Conservation (phyloP, 2,113 vertebrate species). For the Chitala chitala region DNA sequence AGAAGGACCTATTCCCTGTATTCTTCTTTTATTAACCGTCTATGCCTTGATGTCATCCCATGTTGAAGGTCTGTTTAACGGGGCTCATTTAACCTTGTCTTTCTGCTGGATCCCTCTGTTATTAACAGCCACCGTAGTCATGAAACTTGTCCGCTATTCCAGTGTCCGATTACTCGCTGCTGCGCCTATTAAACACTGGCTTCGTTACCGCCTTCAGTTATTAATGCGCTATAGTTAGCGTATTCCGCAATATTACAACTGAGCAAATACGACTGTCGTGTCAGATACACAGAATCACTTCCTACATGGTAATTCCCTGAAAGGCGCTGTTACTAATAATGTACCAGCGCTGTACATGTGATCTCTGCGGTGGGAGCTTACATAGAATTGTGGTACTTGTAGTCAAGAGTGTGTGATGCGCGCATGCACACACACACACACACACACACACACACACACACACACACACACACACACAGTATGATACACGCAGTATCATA, state of each 20-base stretch:
- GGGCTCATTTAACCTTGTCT: conserved; percentile 26
- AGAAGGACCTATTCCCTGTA: conserved; percentile 25
- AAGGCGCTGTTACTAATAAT: conserved; percentile 58
- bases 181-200: conserved; percentile 28
- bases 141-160: conserved; percentile 33
- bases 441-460: no score
- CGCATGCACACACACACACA: not conserved
- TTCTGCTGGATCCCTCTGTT: conserved; percentile 22
- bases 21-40: no score
- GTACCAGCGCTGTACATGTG: conserved; percentile 37
- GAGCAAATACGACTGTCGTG: conserved; percentile 30
- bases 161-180: conserved; percentile 41
- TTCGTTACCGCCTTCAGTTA: conserved; percentile 20
- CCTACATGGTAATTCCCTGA: conserved; percentile 38
- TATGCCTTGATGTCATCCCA: conserved; percentile 30
- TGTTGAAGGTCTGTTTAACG: conserved; percentile 13
- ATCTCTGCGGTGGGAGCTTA: conserved; percentile 30
- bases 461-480: no score
- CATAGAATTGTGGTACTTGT: conserved; percentile 53
- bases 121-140: conserved; percentile 25
- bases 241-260: conserved; percentile 37
- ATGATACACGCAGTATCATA: no score
- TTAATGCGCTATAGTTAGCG: conserved; percentile 35
- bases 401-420: conserved; percentile 31
- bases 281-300: conserved; percentile 23